Evolutionary conservation across 2,888 invertebrate species (phyloP), one percentile per base, ranked within the genome.

Genomic region (Melanargia galathea): DNA sequence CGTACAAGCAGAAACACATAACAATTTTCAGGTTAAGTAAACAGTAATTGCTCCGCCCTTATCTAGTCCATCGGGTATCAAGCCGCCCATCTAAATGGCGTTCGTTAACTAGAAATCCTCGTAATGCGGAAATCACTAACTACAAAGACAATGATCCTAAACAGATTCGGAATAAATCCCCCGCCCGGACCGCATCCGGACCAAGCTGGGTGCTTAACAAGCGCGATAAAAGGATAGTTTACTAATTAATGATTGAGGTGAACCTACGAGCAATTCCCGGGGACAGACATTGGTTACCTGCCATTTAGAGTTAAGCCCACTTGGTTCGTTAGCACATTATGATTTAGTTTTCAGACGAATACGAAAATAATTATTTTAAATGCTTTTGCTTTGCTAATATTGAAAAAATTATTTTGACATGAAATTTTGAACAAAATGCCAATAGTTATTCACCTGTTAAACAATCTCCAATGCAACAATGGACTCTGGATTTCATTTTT

Each of bases 101-200:
- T 68, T 70, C 68, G 66, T 70, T 70, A 68, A 64, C 63, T 66
- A 64, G 62, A 62, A 65, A 66, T 67, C 68, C 67, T 60, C 61
- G 67, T 61, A 64, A 67, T 60, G 51, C 62, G 66, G 64, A 64
- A 64, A 64, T 67, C 64, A 64, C 64, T 67, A 64, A 66, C 68
- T 61, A 63, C 62, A 66, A 70, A 68, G 68, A 70, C 68, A 66
- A 70, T 68, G 68, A 63, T 67, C 55, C 68, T 68, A 68, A 66
- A 65, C 63, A 62, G 68, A 68, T 68, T 70, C 62, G 63, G 56
- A 62, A 68, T 66, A 70, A 70, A 68, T 66, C 66, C 66, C n/a
- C 64, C 46, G 22, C 43, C 46, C 57, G 51, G 62, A 64, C 66
- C 64, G 56, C 66, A 67, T 43, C 60, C 60, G 60, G 60, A 60